Conservation (phyloP, 23 tunicate genomes). For the Halocynthia aurantium region DNA sequence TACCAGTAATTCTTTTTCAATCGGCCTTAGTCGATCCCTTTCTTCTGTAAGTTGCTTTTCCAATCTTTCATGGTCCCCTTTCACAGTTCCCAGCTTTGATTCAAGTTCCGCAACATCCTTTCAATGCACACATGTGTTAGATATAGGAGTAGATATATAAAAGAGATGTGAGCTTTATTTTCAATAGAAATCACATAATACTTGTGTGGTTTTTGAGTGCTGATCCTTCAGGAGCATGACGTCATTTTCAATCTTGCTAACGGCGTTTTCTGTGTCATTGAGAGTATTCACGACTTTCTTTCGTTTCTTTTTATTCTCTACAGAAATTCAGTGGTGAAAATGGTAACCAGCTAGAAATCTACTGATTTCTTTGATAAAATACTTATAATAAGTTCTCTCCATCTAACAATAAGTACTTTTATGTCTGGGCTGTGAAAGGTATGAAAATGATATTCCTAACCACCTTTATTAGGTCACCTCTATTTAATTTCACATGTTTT, state of each 20-base stretch:
- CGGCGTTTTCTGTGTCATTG: slow-evolving; percentile 62
- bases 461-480: too few species aligned
- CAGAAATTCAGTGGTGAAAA: not conserved
- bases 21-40: slow-evolving; percentile 9
- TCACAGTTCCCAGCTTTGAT: slow-evolving; percentile 7
- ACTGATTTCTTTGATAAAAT: too few species aligned
- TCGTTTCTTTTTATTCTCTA: slow-evolving; percentile 75
- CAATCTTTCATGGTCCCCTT: slow-evolving; percentile 10
- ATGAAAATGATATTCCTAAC: too few species aligned
- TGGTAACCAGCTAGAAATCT: not conserved
- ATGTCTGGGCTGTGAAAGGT: too few species aligned
- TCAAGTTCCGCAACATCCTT: slow-evolving; percentile 23
- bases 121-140: not conserved
- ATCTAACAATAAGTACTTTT: too few species aligned
- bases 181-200: slow-evolving; percentile 3
- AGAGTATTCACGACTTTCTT: slow-evolving; percentile 44
- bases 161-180: not conserved
- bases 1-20: slow-evolving; percentile 23
- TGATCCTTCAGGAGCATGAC: slow-evolving; percentile 44
- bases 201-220: slow-evolving; percentile 45
- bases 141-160: not conserved
- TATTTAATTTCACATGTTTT: too few species aligned
- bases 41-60: slow-evolving; percentile 6
- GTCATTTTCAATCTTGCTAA: slow-evolving; percentile 40
- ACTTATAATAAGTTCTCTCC: too few species aligned